Evolutionary conservation across 1,140 invertebrate species (phyloP).

Genomic region (Orius insidiosus): DNA sequence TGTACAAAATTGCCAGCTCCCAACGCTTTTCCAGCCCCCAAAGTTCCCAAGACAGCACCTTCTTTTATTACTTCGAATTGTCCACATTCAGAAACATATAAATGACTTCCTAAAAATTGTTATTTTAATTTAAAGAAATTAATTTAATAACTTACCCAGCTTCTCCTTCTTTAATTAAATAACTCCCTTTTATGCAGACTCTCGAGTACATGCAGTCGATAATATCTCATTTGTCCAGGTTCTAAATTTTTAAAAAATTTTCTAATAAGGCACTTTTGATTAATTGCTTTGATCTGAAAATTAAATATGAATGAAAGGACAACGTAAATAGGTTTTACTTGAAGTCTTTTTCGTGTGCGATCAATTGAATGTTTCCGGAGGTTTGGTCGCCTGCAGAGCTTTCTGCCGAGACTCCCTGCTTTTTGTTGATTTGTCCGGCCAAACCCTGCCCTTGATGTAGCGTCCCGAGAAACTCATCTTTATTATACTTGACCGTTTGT

Average conservation of each 20-base stretch:
- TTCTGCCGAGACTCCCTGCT: constrained; percentile 58
- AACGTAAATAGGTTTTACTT: constrained; percentile 27
- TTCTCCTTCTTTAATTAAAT: constrained; percentile 78
- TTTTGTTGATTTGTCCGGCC: constrained; percentile 32
- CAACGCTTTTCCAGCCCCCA: constrained; percentile 79
- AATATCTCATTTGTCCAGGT: constrained; percentile 62
- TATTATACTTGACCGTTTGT: constrained; percentile 31
- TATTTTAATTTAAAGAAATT: constrained; percentile 2
- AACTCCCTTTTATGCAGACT: constrained; percentile 48
- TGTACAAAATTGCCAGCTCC: constrained; percentile 79
- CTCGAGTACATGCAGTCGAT: constrained; percentile 82
- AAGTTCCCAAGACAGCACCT: constrained; percentile 52
- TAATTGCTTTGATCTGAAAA: constrained; percentile 39
- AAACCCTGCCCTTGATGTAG: constrained; percentile 30
- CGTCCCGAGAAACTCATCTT: constrained; percentile 28
- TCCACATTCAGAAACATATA: constrained; percentile 68
- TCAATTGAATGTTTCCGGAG: constrained; percentile 29
- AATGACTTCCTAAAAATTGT: constrained; percentile 38
- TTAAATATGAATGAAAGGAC: constrained; percentile 2
- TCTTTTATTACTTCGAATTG: constrained; percentile 74
- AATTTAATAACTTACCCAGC: constrained; percentile 32
- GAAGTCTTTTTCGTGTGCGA: constrained; percentile 43
- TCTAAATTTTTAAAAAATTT: constrained; percentile 89
- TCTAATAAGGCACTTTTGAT: constrained; percentile 58
- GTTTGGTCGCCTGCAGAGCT: constrained; percentile 32